These are phyloP conservation scores for Rhabditoides inermis DNA, from an alignment of 2,888 invertebrate genomes.

Conservation along the genomic window DNA sequence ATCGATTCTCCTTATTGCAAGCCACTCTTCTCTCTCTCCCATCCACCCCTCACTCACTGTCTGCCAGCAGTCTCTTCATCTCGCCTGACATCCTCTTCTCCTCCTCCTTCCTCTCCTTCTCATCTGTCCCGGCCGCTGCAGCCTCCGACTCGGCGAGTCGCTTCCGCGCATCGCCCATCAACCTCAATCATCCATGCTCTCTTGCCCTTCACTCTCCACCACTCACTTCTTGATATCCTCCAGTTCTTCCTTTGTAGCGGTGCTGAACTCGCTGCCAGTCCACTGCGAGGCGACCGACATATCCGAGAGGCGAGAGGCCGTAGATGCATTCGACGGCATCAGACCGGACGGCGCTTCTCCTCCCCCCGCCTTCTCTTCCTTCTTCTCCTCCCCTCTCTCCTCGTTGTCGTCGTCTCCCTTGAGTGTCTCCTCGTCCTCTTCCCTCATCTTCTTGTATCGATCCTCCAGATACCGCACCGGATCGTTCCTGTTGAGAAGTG, in stretches of 20 bases:
- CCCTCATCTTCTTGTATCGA: constrained; percentile 1
- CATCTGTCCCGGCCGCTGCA: background rate
- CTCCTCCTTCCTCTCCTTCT: constrained; percentile 4
- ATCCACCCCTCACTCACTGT: constrained; percentile 15
- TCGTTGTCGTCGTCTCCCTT: background rate
- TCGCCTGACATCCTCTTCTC: constrained; percentile 8
- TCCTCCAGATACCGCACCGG: constrained; percentile 6
- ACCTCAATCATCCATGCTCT: constrained; percentile 6
- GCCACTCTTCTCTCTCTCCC: too few species aligned
- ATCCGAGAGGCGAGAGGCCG: too few species aligned
- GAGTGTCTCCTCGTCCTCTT: constrained; percentile 2
- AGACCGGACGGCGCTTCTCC: too few species aligned
- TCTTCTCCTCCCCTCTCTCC: too few species aligned
- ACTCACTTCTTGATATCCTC: constrained; percentile 16
- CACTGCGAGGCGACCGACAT: too few species aligned
- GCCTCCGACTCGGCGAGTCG: constrained; percentile 1
- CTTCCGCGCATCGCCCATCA: constrained; percentile 19
- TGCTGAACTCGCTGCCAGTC: constrained; percentile 17
- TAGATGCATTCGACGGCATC: too few species aligned
- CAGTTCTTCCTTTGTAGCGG: constrained; percentile 22
- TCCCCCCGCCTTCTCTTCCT: too few species aligned
- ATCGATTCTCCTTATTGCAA: too few species aligned
- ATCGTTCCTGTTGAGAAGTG: background rate
- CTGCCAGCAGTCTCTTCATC: constrained; percentile 14
- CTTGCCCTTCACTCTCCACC: background rate